phyloP scores from a whole-genome alignment of 2,888 invertebrate genomes.

The Linnaemya vulpina region DNA sequence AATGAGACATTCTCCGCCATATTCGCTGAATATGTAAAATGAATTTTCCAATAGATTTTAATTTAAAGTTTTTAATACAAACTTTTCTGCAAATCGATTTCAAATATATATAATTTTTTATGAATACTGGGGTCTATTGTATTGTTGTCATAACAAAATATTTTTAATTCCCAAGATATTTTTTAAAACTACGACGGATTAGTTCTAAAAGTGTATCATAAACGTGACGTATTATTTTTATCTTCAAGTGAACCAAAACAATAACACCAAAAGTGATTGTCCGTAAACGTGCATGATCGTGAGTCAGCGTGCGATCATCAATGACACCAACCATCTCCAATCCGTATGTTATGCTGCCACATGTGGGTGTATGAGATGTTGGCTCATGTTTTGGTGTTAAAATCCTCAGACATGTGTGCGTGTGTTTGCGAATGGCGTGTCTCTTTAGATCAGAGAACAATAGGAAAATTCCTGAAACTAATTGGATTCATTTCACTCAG shows the following conservation, averaged over 20 bases:
- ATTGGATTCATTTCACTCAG: conserved; percentile 51
- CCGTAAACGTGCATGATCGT: not conserved
- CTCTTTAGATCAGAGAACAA: not conserved
- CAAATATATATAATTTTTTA: too few species aligned
- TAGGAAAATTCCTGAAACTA: conserved; percentile 47
- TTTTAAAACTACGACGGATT: not conserved
- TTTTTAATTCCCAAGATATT: too few species aligned
- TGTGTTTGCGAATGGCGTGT: not conserved
- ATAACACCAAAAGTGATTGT: not conserved
- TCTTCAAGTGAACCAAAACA: not conserved
- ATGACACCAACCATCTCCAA: not conserved
- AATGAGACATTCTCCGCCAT: too few species aligned
- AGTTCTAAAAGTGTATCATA: not conserved
- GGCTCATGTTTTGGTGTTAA: conserved; percentile 65
- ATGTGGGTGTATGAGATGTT: conserved; percentile 68
- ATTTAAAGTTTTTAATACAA: too few species aligned
- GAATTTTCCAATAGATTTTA: too few species aligned
- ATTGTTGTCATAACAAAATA: too few species aligned
- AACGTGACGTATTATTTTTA: not conserved
- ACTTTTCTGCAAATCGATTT: too few species aligned
- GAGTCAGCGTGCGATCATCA: not conserved
- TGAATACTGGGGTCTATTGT: too few species aligned
- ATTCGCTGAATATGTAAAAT: too few species aligned
- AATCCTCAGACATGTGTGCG: conserved; percentile 3
- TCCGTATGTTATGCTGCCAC: conserved; percentile 57